Percentiles rank a stretch among this genome's conserved stretches.
Evolutionary conservation across 2,888 invertebrate species (phyloP).

Genomic region (Flexamia atlantica): DNA sequence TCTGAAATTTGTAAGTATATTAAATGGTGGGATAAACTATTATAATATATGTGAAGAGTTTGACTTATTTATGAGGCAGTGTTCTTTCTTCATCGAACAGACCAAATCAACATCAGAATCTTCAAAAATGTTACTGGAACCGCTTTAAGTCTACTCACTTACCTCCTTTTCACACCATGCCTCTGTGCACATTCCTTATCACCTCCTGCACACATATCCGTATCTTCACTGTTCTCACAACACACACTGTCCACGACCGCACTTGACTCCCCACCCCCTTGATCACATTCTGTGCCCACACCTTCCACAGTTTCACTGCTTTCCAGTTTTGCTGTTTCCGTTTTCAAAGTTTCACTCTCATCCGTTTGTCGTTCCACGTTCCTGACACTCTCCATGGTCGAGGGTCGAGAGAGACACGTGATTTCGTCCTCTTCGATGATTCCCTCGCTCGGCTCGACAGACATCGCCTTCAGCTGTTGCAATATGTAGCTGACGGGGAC

Average conservation of each 20-base stretch:
- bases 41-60: too few relatives aligned
- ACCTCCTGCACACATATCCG: neutral
- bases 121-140: too few relatives aligned
- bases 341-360: neutral
- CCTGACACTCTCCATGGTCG: slow-evolving; percentile 43
- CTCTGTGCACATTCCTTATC: slow-evolving; percentile 6
- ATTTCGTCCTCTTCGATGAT: slow-evolving; percentile 57
- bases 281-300: neutral
- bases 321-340: neutral
- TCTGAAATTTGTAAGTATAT: too few relatives aligned
- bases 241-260: neutral
- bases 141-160: neutral
- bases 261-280: neutral
- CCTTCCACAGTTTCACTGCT: neutral
- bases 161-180: slow-evolving; percentile 48
- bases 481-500: slow-evolving; percentile 66
- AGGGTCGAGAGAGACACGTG: slow-evolving; percentile 22
- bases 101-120: too few relatives aligned
- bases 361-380: neutral
- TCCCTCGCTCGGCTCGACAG: slow-evolving; percentile 58
- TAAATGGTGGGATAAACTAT: too few relatives aligned
- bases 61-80: too few relatives aligned
- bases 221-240: neutral
- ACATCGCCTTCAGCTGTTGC: slow-evolving; percentile 63
- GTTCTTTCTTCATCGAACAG: too few relatives aligned